Conservation (phyloP, 2,797 vertebrate species). For the Alca torda region DNA sequence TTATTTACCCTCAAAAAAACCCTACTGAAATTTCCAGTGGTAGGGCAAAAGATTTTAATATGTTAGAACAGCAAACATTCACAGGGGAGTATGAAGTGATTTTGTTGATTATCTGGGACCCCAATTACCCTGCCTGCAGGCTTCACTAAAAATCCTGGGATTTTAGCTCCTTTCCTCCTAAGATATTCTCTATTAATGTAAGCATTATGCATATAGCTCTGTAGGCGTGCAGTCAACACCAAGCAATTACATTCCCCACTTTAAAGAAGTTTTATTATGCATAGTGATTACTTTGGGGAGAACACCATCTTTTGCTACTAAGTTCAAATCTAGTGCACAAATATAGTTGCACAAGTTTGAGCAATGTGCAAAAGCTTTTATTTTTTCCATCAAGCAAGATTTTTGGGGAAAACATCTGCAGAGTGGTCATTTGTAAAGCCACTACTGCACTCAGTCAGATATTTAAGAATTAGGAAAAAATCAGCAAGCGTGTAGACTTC, state of each 20-base stretch:
- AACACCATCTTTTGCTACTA: not conserved
- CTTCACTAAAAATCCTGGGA: not conserved
- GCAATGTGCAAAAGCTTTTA: not conserved
- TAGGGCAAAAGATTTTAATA: not conserved
- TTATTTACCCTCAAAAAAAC: slow-evolving; percentile 20
- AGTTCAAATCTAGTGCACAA: not conserved
- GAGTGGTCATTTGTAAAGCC: not conserved
- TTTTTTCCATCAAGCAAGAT: slow-evolving; percentile 4
- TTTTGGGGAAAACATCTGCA: not conserved
- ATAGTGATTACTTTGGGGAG: not conserved
- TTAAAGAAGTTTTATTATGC: not conserved
- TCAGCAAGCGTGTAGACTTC: not conserved
- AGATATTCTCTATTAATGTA: not conserved
- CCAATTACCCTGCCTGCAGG: not conserved
- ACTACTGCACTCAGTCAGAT: not conserved
- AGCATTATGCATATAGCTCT: not conserved
- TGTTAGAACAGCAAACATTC: not conserved
- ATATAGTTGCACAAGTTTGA: not conserved
- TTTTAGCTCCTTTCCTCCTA: not conserved
- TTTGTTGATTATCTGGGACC: not conserved
- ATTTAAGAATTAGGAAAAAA: not conserved
- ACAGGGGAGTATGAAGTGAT: not conserved
- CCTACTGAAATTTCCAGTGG: not conserved
- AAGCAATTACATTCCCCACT: not conserved
- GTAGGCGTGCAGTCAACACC: not conserved